Percentiles rank a stretch among this genome's conserved stretches.
Conservation (phyloP, 1,140 invertebrate genomes). For the Manduca sexta region DNA sequence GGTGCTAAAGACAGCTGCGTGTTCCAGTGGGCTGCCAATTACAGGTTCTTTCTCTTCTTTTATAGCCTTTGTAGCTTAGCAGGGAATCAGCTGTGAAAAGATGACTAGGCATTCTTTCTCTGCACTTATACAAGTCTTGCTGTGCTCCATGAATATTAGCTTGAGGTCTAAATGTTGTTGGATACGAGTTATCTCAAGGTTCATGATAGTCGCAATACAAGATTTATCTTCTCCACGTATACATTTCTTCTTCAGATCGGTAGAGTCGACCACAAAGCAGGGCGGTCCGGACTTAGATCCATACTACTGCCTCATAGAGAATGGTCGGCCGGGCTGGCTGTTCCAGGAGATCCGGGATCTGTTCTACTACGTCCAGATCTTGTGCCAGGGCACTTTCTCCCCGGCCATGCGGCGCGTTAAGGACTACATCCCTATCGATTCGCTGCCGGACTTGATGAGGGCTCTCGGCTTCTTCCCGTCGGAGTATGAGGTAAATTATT, state of each 20-base stretch:
- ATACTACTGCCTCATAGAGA: constrained; percentile 75
- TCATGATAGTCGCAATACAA: too few relatives aligned
- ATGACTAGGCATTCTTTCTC: too few relatives aligned
- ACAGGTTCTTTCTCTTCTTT: constrained; percentile 28
- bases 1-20: constrained; percentile 46
- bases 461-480: constrained; percentile 83
- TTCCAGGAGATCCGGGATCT: constrained; percentile 81
- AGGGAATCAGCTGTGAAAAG: too few relatives aligned
- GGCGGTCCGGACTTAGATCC: constrained; percentile 74
- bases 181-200: too few relatives aligned
- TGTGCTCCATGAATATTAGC: too few relatives aligned
- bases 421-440: constrained; percentile 75
- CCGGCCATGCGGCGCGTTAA: constrained; percentile 73
- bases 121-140: too few relatives aligned
- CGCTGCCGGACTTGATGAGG: constrained; percentile 81
- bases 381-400: constrained; percentile 79
- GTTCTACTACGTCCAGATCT: constrained; percentile 83
- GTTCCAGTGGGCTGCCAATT: constrained; percentile 51
- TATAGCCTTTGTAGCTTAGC: too few relatives aligned
- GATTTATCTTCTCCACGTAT: too few relatives aligned
- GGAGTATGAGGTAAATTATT: constrained; percentile 80
- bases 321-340: constrained; percentile 76
- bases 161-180: too few relatives aligned
- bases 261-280: constrained; percentile 66
- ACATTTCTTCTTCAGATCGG: constrained; percentile 52